Base-by-base conservation (phyloP, 1,140 invertebrate species). In the Drosophila saltans region DNA sequence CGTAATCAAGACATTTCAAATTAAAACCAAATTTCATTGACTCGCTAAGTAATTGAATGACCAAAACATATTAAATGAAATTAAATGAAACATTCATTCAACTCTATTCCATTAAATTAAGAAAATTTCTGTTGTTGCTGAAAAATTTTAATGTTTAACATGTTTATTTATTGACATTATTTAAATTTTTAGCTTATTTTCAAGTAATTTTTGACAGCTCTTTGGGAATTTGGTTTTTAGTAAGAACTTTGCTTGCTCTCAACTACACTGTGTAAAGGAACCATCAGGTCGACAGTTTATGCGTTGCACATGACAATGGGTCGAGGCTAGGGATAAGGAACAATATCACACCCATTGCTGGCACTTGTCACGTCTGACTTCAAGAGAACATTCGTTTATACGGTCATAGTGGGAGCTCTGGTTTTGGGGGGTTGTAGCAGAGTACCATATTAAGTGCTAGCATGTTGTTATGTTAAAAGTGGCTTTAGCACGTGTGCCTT, bases 391-490 rank as follows among this genome's bases (percentile, higher is more conserved):
- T 52, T 52, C 45, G 45, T 52, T 52, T 24, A 52, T 26, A 52
- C 60, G 43, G 72, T 52, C 41, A 43, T 21, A 45, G 26, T 58
- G 55, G 9, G 59, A 39, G 24, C n/a, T 55, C 36, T 16, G 28
- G 30, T 45, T 45, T 64, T 36, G 33, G 33, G 33, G 28, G 39
- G 56, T 10, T 16, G 67, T 70, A 55, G 33, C 28, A 43, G 56
- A 16, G 67, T 70, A 55, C 52, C 70, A 78, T 86, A 78, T 86
- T 86, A 86, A 86, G 76, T 88, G 83, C 78, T 74, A 63, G 69
- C 84, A 78, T 78, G 83, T 83, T 83, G 83, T 88, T 86, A 78
- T 81, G 81, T 83, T 86, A 86, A 86, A 88, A 86, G 83, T 86
- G 80, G 79, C 80, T 89, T 86, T 88, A 81, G 84, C 84, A 86